Percentiles rank a stretch among this genome's conserved stretches.
Evolutionary conservation across 2,888 invertebrate species (phyloP).

Genomic region (Caenorhabditis sp.): DNA sequence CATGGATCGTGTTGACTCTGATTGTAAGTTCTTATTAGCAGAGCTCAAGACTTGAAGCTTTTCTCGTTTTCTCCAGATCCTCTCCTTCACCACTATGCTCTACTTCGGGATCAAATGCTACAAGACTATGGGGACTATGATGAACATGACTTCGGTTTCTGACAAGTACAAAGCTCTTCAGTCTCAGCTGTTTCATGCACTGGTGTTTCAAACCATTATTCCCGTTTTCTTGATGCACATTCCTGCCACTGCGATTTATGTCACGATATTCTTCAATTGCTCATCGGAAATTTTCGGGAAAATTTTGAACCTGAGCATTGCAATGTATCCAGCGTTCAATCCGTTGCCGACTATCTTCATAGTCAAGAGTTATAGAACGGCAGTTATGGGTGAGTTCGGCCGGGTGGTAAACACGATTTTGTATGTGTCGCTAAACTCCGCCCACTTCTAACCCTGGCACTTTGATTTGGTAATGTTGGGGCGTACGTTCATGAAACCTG

Average conservation of each 20-base stretch:
- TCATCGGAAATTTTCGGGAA: conserved; percentile 34
- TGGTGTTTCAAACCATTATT: conserved; percentile 35
- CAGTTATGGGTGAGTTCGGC: conserved; percentile 24
- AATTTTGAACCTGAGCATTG: conserved; percentile 13
- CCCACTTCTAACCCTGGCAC: too few species aligned
- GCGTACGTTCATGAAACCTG: too few species aligned
- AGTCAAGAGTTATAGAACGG: conserved; percentile 18
- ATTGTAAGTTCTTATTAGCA: conserved; percentile 40
- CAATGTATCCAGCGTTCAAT: conserved; percentile 35
- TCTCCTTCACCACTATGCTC: conserved; percentile 26
- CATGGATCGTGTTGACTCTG: conserved; percentile 17
- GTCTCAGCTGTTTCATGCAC: conserved; percentile 33
- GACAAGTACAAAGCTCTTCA: conserved; percentile 23
- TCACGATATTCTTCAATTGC: conserved; percentile 19
- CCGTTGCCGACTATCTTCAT: conserved; percentile 39
- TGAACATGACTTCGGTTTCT: background rate
- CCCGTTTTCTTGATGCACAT: conserved; percentile 43
- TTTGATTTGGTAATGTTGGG: too few species aligned
- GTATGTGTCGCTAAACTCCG: too few species aligned
- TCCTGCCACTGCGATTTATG: conserved; percentile 29
- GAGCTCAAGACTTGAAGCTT: background rate
- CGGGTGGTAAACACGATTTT: too few species aligned
- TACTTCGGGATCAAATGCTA: conserved; percentile 31
- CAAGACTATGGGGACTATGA: background rate
- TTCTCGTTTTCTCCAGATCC: conserved; percentile 5